phyloP scores from a whole-genome alignment of 2,888 invertebrate genomes.

The Altica lythri region DNA sequence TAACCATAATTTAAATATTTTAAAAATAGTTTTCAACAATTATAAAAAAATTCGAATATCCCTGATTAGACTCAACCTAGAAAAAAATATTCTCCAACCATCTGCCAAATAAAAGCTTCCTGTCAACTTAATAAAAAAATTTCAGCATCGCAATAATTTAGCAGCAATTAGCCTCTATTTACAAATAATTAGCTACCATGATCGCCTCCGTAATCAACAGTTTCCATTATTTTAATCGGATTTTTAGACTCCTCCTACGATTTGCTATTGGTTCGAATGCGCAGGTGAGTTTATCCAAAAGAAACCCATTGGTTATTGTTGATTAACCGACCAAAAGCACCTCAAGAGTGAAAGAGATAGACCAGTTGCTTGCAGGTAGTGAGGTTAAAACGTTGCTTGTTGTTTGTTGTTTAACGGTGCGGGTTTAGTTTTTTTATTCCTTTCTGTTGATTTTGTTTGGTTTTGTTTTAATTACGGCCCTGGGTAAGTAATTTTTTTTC shows the following conservation, averaged over 20 bases:
- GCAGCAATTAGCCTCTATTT: conserved; percentile 50
- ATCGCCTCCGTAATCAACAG: conserved; percentile 54
- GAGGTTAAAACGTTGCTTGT: conserved; percentile 44
- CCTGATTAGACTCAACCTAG: too few relatives aligned
- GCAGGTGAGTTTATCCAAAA: conserved; percentile 35
- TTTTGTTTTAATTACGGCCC: conserved; percentile 46
- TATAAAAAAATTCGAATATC: too few relatives aligned
- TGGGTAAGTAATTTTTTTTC: conserved; percentile 50
- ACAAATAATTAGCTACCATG: conserved; percentile 58
- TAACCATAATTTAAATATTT: too few relatives aligned
- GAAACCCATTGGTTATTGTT: conserved; percentile 45
- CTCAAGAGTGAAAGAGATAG: conserved; percentile 46
- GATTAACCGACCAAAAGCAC: conserved; percentile 44
- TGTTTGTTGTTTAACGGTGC: conserved; percentile 16
- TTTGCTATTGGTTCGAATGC: conserved; percentile 44
- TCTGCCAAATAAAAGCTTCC: too few relatives aligned
- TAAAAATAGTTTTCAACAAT: too few relatives aligned
- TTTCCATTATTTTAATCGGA: conserved; percentile 57
- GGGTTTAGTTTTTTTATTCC: conserved; percentile 14
- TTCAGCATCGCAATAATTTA: conserved; percentile 42
- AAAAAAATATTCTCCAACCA: too few relatives aligned
- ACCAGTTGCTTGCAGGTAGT: conserved; percentile 54
- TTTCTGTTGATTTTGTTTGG: conserved; percentile 26
- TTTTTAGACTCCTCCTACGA: conserved; percentile 42
- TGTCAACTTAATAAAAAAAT: too few relatives aligned